Evolutionary conservation across 1,140 invertebrate genomes (phyloP), one percentile per base, ranked within the genome.

Genomic region (Bursaphelenchus mucronatus): DNA sequence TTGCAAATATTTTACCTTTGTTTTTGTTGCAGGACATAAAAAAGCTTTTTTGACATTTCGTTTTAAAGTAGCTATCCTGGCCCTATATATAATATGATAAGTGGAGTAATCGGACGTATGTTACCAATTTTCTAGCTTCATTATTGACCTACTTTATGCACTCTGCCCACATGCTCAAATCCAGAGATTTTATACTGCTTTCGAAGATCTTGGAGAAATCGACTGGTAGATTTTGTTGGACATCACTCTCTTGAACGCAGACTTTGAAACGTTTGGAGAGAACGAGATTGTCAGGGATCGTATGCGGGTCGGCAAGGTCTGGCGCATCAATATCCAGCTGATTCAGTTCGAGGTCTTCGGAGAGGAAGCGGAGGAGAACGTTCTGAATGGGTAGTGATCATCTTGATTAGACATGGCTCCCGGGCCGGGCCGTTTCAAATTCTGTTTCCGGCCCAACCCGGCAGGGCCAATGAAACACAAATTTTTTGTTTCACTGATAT

Each of bases 301-400:
- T 89, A 73, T 90, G 88, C 78, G 96, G 93, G 78, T 97, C 94
- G 70, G 88, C 88, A 53, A 92, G 87, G 83, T 98, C 94, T 45
- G 92, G 89, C 83, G 97, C 92, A 68, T 96, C 90, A 40, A 90
- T 89, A 82, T 96, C 91, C 51, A 90, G 88, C 61, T 86, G 83
- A 70, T 91, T 89, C 44, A 93, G 85, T 63, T 82, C 81, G 64
- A 88, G 84, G 21, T 88, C 86, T 61, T 88, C 83, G 8, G 87
- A 89, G 9, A 98, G 85, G 78, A 90, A 89, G 66, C 89, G 87
- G 72, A 97, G 87, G 41, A 97, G 84, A 76, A 94, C 87, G 81
- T 97, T 92, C 75, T 92, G 67, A 67, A 66, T 49, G 6, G 39
- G n/a, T 5, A 49, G 13, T 30, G 30, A 30, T 30, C 58, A 30